Evolutionary conservation across 2,797 vertebrate species (phyloP), one percentile per base, ranked within the genome.

Genomic region (Crocidura indochinensis): DNA sequence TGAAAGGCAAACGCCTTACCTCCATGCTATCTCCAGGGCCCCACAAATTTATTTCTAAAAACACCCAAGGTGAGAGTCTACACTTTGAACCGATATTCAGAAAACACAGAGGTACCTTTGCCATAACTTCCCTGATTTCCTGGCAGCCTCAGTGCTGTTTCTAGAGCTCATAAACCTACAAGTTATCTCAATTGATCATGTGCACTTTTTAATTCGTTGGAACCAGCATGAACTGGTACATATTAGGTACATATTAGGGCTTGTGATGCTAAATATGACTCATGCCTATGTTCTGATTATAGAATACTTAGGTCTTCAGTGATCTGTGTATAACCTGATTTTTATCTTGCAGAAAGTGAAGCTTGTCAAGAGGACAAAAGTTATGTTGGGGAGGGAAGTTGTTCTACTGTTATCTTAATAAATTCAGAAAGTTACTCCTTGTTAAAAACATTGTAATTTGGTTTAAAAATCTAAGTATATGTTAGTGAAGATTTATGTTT

Each of bases 11-110:
- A n/a, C n/a, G n/a, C n/a, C n/a, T n/a, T n/a, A n/a, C n/a, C n/a
- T n/a, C n/a, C n/a, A n/a, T n/a, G n/a, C n/a, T n/a, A n/a, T n/a
- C n/a, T n/a, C n/a, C n/a, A n/a, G n/a, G n/a, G n/a, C n/a, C n/a
- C n/a, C n/a, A n/a, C n/a, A n/a, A n/a, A 69, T 77, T 8, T 29
- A 75, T 82, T 82, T 78, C 7, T 56, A 84, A 51, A 76, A 71
- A 87, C 47, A 62, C 29, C 78, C 49, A 83, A 88, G 31, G 10
- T 53, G 10, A 73, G 8, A 15, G 60, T 1, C 31, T 53, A 44
- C 17, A 60, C 0, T 0, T 14, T 22, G 10, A 64, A 9, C 46
- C 19, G 24, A 17, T 71, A 5, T 6, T 2, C 26, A 29, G 26
- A 88, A 74, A 67, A 10, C 2, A 9, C 20, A 76, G 64, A 46